These are phyloP conservation scores for Coreoperca whiteheadi DNA, from an alignment of 2,113 vertebrate species.

Conservation along the genomic window DNA sequence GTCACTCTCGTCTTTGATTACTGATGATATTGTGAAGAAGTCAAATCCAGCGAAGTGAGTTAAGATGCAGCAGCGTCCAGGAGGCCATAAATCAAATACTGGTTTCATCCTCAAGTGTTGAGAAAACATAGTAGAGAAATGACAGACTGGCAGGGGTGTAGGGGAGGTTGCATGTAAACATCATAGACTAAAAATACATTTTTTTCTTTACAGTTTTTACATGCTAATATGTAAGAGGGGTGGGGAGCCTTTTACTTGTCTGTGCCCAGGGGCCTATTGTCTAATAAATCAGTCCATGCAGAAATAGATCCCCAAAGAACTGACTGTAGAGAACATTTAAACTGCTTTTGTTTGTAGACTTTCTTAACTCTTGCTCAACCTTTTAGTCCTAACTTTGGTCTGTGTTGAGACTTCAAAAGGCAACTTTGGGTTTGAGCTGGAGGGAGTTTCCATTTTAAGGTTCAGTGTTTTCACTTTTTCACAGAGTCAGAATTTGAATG, in stretches of 20 bases:
- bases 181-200: too few species aligned
- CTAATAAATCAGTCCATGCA: not conserved
- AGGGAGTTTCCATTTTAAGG: constrained; percentile 9
- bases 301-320: not conserved
- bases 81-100: not conserved
- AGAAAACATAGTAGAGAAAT: not conserved
- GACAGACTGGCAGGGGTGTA: too few species aligned
- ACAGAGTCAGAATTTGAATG: constrained; percentile 41
- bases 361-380: constrained; percentile 9
- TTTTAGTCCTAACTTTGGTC: not conserved
- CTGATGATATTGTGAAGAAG: not conserved
- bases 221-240: too few species aligned
- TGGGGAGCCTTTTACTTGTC: not conserved
- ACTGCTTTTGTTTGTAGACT: not conserved
- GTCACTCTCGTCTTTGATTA: not conserved
- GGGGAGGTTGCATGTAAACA: too few species aligned
- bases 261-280: not conserved
- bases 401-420: not conserved
- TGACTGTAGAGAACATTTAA: not conserved
- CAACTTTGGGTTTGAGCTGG: constrained; percentile 10
- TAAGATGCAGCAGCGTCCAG: not conserved
- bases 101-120: not conserved
- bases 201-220: too few species aligned
- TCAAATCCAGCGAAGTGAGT: constrained; percentile 6
- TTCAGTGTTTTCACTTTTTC: constrained; percentile 6